Evolutionary conservation across 2,797 vertebrate genomes (phyloP), one percentile per base, ranked within the genome.

Genomic region (Aulostomus chinensis): DNA sequence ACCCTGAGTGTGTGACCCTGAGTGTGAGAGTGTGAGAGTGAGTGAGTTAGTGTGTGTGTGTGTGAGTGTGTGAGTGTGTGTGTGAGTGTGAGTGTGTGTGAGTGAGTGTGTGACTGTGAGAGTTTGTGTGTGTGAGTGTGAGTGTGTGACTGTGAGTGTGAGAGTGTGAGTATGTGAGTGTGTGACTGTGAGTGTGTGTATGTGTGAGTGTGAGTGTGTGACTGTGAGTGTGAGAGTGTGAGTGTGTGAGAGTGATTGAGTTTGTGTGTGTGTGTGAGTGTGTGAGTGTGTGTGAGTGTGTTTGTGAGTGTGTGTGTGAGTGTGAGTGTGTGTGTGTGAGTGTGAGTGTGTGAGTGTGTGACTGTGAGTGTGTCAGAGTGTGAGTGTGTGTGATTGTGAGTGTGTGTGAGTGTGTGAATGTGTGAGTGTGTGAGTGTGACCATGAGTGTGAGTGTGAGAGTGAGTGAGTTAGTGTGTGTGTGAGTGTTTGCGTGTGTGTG

Each of bases 1-100:
- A n/a, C n/a, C n/a, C n/a, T 45, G 33, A 31, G 33, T 55, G 53
- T 37, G 60, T 49, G 55, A n/a, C n/a, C n/a, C n/a, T 29, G 54
- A 33, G 41, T 47, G 52, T 40, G 58, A 25, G 46, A 32, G n/a
- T 61, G 54, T 51, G 21, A 36, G 34, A 40, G 43, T 30, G 41
- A 40, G 40, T 45, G 33, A 31, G 33, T 55, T n/a, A n/a, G 53
- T 37, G 60, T 49, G 55, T 29, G 54, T 37, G 41, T 47, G 52
- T 40, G 58, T 29, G 46, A 32, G n/a, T 61, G 54, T 51, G 21
- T 39, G 34, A 40, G 43, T 30, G 41, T 45, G 40, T 45, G 33
- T 34, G 33, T 55, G 53, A 33, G 60, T 49, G 55, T 29, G 54
- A 33, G 41, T 47, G 52, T 40, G 58, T 29, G 46, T n/a, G n/a